Evolutionary conservation across 2,113 vertebrate species (phyloP).

Genomic region (Stercorarius parasiticus): DNA sequence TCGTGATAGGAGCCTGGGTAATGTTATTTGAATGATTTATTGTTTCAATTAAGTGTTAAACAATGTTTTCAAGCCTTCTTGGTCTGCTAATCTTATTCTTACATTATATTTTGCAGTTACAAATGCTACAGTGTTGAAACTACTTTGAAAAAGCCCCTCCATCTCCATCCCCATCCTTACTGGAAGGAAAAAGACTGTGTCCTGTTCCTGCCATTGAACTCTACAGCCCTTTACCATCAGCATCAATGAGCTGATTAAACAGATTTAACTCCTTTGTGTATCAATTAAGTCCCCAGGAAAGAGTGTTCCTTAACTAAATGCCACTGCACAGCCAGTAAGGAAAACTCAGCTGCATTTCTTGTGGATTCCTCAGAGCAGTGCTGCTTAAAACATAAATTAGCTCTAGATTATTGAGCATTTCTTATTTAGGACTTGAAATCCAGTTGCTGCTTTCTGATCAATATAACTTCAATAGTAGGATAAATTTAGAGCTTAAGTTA

Average conservation of each 20-base stretch:
- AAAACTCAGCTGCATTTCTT: not conserved
- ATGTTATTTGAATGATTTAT: not conserved
- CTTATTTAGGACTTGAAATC: not conserved
- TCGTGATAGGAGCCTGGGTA: not conserved
- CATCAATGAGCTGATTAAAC: not conserved
- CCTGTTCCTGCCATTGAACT: not conserved
- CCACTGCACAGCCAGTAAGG: not conserved
- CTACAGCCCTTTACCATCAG: not conserved
- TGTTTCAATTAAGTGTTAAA: not conserved
- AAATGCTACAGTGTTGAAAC: accelerated
- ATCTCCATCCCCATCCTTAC: not conserved
- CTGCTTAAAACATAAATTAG: not conserved
- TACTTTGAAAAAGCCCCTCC: not conserved
- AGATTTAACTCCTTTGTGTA: not conserved
- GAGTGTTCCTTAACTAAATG: not conserved
- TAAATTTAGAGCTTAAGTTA: constrained; percentile 4
- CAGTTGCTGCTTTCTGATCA: constrained; percentile 14
- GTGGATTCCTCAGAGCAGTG: not conserved
- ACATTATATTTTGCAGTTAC: not conserved
- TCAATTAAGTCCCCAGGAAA: not conserved
- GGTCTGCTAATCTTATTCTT: not conserved
- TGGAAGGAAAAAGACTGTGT: not conserved
- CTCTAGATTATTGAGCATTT: not conserved
- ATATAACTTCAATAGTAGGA: not conserved
- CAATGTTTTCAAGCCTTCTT: not conserved